Conservation (phyloP, 2,888 invertebrate genomes). For the Nomada fucata region DNA sequence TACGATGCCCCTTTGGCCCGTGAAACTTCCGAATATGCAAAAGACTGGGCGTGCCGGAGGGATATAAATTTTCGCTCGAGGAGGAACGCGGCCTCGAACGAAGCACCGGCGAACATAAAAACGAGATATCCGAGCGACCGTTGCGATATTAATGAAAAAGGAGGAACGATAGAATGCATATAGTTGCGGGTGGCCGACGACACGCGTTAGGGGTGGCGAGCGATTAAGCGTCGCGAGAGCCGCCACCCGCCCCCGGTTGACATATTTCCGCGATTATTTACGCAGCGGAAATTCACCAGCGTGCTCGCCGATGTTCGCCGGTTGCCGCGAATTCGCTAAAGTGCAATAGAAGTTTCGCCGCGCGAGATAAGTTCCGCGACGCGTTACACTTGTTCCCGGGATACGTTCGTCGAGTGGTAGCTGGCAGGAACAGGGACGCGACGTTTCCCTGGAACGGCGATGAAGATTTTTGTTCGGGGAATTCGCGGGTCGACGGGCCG, state of each 20-base stretch:
- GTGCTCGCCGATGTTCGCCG: background rate
- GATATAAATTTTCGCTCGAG: background rate
- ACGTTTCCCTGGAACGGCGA: constrained; percentile 5
- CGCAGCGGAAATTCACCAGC: constrained; percentile 24
- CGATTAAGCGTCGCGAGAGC: constrained; percentile 47
- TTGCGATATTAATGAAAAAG: constrained; percentile 19
- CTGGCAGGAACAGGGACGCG: constrained; percentile 6
- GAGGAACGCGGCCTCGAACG: constrained; percentile 8
- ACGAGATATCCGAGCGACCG: background rate
- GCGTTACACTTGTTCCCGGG: constrained; percentile 31
- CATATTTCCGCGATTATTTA: constrained; percentile 48
- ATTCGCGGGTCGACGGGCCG: no score
- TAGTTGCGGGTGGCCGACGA: background rate
- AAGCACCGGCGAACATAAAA: constrained; percentile 21
- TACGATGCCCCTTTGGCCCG: constrained; percentile 6
- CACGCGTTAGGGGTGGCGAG: constrained; percentile 35
- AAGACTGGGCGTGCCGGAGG: no score
- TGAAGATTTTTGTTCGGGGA: no score
- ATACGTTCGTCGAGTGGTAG: constrained; percentile 32
- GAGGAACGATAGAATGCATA: background rate
- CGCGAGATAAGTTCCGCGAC: constrained; percentile 44
- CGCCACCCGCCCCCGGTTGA: constrained; percentile 29
- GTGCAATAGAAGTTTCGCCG: constrained; percentile 21
- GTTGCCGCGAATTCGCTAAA: constrained; percentile 29
- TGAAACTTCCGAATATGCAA: no score